These are phyloP conservation scores for Sesia bembeciformis DNA, from an alignment of 2,888 invertebrate genomes.

Conservation along the genomic window DNA sequence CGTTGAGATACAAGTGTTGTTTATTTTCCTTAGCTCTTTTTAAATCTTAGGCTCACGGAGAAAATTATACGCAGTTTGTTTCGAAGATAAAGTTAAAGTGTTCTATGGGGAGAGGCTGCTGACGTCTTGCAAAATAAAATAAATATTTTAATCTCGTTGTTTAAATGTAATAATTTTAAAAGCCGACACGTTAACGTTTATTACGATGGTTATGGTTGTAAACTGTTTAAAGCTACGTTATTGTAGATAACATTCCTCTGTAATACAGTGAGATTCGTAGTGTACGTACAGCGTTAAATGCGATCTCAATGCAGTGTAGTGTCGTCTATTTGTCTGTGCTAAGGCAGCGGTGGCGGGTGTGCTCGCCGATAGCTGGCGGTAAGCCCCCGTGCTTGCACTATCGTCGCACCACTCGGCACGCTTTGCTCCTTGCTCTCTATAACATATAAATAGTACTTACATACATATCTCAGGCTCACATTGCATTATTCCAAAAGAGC, in stretches of 20 bases:
- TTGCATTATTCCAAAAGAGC: no score
- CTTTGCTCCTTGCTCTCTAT: slow-evolving; percentile 11
- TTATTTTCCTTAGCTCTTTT: slow-evolving; percentile 57
- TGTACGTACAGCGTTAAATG: background rate
- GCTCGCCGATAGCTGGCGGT: slow-evolving; percentile 31
- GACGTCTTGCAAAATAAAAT: slow-evolving; percentile 4
- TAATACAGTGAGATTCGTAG: background rate
- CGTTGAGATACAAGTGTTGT: slow-evolving; percentile 62
- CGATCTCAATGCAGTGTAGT: background rate
- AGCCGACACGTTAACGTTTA: background rate
- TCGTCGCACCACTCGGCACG: slow-evolving; percentile 17
- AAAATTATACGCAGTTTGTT: slow-evolving; percentile 46
- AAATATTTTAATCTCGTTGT: slow-evolving; percentile 4
- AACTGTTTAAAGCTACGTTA: background rate
- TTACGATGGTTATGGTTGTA: background rate
- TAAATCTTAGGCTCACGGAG: slow-evolving; percentile 36
- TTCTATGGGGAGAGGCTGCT: slow-evolving; percentile 3
- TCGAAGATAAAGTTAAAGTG: slow-evolving; percentile 6
- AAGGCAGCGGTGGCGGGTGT: slow-evolving; percentile 17
- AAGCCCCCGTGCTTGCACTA: slow-evolving; percentile 29
- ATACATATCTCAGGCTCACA: no score
- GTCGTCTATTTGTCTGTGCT: background rate
- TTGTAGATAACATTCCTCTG: background rate
- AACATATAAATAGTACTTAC: background rate
- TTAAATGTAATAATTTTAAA: background rate